Conservation (phyloP, 2,888 invertebrate genomes). For the Leucozona laternaria region DNA sequence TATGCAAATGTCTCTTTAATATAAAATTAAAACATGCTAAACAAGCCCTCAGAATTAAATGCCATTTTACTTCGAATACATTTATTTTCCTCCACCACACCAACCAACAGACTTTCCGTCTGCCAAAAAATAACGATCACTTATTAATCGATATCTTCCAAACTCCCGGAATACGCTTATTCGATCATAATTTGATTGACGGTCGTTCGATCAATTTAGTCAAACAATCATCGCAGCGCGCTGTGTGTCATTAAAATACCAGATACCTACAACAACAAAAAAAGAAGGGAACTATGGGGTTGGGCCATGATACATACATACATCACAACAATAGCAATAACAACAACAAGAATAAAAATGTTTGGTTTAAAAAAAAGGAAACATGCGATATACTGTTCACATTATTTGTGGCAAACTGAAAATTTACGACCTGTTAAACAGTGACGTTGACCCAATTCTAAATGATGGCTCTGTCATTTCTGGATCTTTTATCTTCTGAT, state of each 20-base stretch:
- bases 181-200: slow-evolving; percentile 36
- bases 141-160: neutral
- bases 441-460: slow-evolving; percentile 71
- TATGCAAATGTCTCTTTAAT: too few species aligned
- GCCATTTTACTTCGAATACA: neutral
- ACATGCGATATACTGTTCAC: slow-evolving; percentile 38
- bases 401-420: slow-evolving; percentile 33
- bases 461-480: slow-evolving; percentile 55
- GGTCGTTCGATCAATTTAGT: slow-evolving; percentile 45
- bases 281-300: slow-evolving; percentile 15
- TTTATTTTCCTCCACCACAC: neutral
- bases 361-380: neutral
- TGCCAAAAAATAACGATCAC: slow-evolving; percentile 18
- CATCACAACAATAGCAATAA: neutral
- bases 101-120: neutral
- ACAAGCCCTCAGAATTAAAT: neutral
- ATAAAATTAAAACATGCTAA: neutral
- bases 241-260: slow-evolving; percentile 36
- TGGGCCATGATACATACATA: slow-evolving; percentile 1
- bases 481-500: slow-evolving; percentile 46
- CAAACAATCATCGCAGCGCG: slow-evolving; percentile 27
- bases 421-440: slow-evolving; percentile 69
- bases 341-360: neutral
- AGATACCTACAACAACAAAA: neutral
- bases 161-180: slow-evolving; percentile 37